phyloP scores from a whole-genome alignment of 2,113 vertebrate genomes.

The Lucifuga dentata region DNA sequence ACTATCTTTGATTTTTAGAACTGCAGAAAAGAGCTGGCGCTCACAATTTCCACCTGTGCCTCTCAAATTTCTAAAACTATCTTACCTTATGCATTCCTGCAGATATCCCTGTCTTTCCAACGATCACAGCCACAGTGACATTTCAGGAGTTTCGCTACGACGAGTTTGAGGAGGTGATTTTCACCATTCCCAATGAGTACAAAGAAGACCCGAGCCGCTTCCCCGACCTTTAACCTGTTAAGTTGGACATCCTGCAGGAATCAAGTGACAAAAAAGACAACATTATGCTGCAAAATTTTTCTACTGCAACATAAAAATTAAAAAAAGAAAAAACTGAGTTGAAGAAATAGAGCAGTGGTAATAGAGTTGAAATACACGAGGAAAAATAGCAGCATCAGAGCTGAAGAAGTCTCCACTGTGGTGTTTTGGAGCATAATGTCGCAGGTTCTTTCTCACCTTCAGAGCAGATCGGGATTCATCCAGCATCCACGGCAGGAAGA shows the following conservation, averaged over 20 bases:
- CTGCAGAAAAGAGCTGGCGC: too few species aligned
- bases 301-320: too few species aligned
- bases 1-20: too few species aligned
- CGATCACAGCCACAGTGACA: slow-evolving; percentile 99
- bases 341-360: not conserved
- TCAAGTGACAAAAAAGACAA: not conserved
- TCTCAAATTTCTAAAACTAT: not conserved
- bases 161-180: slow-evolving; percentile 91
- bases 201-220: slow-evolving; percentile 98
- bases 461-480: too few species aligned
- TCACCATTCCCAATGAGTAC: slow-evolving; percentile 94
- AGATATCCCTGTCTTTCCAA: slow-evolving; percentile 99
- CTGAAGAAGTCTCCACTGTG: too few species aligned
- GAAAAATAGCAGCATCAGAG: too few species aligned
- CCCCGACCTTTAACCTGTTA: slow-evolving; percentile 90
- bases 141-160: slow-evolving; percentile 99
- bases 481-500: too few species aligned
- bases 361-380: too few species aligned
- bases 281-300: slow-evolving; percentile 24
- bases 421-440: too few species aligned
- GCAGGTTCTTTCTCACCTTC: too few species aligned
- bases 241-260: not conserved
- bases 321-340: not conserved
- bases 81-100: slow-evolving; percentile 20
- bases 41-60: too few species aligned